Evolutionary conservation across 2,888 invertebrate genomes (phyloP).

Genomic region (Tethea ocularis): DNA sequence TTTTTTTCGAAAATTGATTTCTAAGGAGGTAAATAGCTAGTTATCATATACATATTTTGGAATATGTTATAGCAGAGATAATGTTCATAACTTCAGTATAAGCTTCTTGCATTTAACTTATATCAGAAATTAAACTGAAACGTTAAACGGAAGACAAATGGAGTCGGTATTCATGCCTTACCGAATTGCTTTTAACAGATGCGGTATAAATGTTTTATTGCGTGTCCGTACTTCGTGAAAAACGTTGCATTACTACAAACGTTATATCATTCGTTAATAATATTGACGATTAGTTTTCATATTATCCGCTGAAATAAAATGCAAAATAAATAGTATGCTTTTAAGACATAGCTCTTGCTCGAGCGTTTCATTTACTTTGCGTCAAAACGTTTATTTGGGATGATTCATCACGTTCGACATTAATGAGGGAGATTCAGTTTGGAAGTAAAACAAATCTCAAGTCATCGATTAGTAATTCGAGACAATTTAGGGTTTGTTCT

Average conservation of each 20-base stretch:
- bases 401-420: conserved; percentile 76
- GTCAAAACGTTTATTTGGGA: conserved; percentile 72
- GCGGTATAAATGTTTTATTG: background rate
- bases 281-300: conserved; percentile 47
- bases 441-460: conserved; percentile 71
- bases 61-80: background rate
- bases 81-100: background rate
- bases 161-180: background rate
- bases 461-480: conserved; percentile 77
- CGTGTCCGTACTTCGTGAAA: background rate
- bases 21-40: too few relatives aligned
- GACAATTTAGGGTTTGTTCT: conserved; percentile 53
- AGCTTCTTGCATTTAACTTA: background rate
- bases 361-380: conserved; percentile 68
- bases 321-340: conserved; percentile 56
- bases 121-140: background rate
- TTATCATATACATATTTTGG: too few relatives aligned
- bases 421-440: conserved; percentile 71
- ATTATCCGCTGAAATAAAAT: conserved; percentile 47
- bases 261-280: conserved; percentile 48
- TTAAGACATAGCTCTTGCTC: conserved; percentile 51
- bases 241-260: conserved; percentile 38
- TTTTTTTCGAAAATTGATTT: too few relatives aligned
- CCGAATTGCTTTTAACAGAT: conserved; percentile 10
- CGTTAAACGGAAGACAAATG: background rate